Evolutionary conservation across 2,888 invertebrate species (phyloP).

Genomic region (Lasioglossum calceatum): DNA sequence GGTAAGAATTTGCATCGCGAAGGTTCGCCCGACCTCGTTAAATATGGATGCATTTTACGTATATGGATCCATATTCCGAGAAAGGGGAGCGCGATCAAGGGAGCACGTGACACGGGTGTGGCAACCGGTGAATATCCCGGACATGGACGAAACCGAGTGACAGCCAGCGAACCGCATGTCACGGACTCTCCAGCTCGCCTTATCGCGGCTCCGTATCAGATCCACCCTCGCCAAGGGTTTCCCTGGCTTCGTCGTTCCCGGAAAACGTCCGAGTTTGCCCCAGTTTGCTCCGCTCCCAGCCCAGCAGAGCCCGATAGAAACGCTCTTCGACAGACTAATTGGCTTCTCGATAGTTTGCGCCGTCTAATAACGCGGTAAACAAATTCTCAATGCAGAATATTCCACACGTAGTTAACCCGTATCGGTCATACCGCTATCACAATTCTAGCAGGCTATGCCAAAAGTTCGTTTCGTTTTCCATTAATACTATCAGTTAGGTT

Average conservation of each 20-base stretch:
- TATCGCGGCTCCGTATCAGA: slow-evolving; percentile 66
- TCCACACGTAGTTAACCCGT: background rate
- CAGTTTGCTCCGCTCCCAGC: background rate
- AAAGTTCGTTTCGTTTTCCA: background rate
- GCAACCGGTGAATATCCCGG: slow-evolving; percentile 62
- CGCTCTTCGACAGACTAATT: slow-evolving; percentile 10
- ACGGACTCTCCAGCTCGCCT: slow-evolving; percentile 56
- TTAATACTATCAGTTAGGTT: background rate
- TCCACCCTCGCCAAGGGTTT: slow-evolving; percentile 59
- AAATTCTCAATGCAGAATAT: background rate
- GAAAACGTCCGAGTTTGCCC: slow-evolving; percentile 31
- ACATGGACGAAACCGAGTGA: slow-evolving; percentile 63
- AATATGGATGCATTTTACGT: slow-evolving; percentile 81
- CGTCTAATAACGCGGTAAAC: slow-evolving; percentile 6
- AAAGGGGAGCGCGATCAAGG: slow-evolving; percentile 64
- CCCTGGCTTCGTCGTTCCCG: slow-evolving; percentile 35
- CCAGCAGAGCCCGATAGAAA: background rate
- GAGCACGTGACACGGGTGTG: slow-evolving; percentile 66
- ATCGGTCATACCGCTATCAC: background rate
- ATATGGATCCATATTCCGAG: slow-evolving; percentile 66
- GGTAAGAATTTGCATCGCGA: slow-evolving; percentile 83
- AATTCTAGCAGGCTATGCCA: background rate
- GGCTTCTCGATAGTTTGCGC: background rate
- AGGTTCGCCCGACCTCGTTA: slow-evolving; percentile 76
- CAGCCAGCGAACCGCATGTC: slow-evolving; percentile 67